These are phyloP conservation scores for Turnix velox DNA, from an alignment of 2,113 vertebrate species.

Conservation along the genomic window DNA sequence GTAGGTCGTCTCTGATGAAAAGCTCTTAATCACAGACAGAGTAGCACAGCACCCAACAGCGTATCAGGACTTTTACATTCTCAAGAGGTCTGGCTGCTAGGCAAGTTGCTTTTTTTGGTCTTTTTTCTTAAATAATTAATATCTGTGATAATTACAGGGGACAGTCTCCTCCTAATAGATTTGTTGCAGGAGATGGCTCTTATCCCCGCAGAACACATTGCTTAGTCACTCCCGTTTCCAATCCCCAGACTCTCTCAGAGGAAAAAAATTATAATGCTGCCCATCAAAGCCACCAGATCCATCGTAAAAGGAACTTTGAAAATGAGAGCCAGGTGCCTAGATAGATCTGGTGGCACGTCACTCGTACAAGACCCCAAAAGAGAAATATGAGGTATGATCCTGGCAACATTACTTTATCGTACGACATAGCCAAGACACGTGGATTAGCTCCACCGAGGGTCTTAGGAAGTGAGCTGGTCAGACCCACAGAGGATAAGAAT, in stretches of 20 bases:
- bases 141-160: constrained; percentile 50
- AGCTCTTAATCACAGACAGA: constrained; percentile 54
- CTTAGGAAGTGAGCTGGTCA: constrained; percentile 56
- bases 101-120: neutral
- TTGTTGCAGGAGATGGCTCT: constrained; percentile 52
- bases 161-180: constrained; percentile 46
- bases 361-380: constrained; percentile 52
- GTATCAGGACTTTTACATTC: constrained; percentile 49
- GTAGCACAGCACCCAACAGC: constrained; percentile 58
- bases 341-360: constrained; percentile 62
- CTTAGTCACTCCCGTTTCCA: constrained; percentile 35
- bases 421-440: constrained; percentile 65
- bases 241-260: constrained; percentile 65
- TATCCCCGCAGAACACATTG: constrained; percentile 31
- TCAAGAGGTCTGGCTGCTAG: constrained; percentile 58
- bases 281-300: constrained; percentile 63
- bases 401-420: constrained; percentile 67
- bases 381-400: constrained; percentile 62
- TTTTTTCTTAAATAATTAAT: constrained; percentile 51
- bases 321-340: constrained; percentile 54
- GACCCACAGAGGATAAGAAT: constrained; percentile 71
- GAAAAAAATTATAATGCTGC: constrained; percentile 69
- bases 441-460: constrained; percentile 65
- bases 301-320: constrained; percentile 51
- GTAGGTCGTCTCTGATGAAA: constrained; percentile 42